Evolutionary conservation across 2,888 invertebrate genomes (phyloP), one percentile per base, ranked within the genome.

Genomic region (Alitta virens): DNA sequence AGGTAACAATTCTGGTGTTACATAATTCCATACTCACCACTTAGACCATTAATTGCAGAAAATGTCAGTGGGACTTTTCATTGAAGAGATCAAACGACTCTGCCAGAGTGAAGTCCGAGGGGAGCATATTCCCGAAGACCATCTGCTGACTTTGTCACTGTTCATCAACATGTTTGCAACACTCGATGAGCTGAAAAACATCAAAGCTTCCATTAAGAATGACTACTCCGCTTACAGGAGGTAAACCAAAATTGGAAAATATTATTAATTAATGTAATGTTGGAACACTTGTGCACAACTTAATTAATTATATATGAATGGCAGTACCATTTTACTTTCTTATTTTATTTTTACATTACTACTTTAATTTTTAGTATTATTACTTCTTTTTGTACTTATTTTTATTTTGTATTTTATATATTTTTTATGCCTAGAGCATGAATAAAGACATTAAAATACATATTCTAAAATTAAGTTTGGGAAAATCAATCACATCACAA

Each of bases 111-210:
- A 96, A 3, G 14, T 38, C 9, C n/a, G 40, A 83, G 96, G 95
- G 21, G 95, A 95, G 83, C 97, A 96, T 84, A 92, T 97, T 0
- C 95, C 95, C 0, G 95, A 95, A 81, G 94, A 96, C 0, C 96
- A 97, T 81, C 85, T 97, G n/a, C 84, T 97, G 52, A 96, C 96
- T 0, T 86, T 97, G 50, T 96, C 96, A 66, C 94, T 94, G 84
- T 95, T 98, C 73, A 94, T 98, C 60, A 97, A 97, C 82, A 96
- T 97, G 96, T 96, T 98, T 85, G 96, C 96, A 2, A 94, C 96
- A 5, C 84, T 98, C n/a, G 97, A 98, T 82, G 97, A 97, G 80
- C 84, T 98, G 14, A 98, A 98, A 83, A 97, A 97, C 80, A 97
- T 97, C 95, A 98, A 98, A 83, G 95, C 96, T 0, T 95, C 94